Percentiles rank a stretch among this genome's conserved stretches.
Evolutionary conservation across 2,113 vertebrate genomes (phyloP).

Genomic region (Carollia perspicillata): DNA sequence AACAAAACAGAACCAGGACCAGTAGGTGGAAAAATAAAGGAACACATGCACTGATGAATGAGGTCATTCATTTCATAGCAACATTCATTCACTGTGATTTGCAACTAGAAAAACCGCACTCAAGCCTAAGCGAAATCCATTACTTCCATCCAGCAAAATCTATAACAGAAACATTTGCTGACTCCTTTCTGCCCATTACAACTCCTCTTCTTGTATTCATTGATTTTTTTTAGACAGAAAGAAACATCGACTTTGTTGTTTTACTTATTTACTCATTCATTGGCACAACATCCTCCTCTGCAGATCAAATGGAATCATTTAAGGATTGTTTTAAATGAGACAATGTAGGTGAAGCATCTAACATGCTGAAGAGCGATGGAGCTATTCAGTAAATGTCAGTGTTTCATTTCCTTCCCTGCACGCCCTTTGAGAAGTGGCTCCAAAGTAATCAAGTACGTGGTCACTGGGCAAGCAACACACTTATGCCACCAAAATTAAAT

Average conservation of each 20-base stretch:
- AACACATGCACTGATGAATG: neutral
- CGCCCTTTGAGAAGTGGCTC: neutral
- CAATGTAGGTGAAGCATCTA: neutral
- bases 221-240: too few relatives aligned
- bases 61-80: neutral
- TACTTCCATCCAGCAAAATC: neutral
- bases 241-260: too few relatives aligned
- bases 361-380: neutral
- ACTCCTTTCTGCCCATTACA: neutral
- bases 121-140: neutral
- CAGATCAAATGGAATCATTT: neutral
- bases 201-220: neutral
- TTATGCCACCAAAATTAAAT: constrained; percentile 19
- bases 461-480: neutral
- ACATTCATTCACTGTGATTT: neutral
- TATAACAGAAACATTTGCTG: neutral
- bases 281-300: neutral
- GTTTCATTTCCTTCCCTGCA: neutral
- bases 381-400: neutral
- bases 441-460: neutral
- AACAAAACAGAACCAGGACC: constrained; percentile 5
- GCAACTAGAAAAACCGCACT: neutral
- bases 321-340: neutral
- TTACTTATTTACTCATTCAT: too few relatives aligned
- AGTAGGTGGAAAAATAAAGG: neutral